Evolutionary conservation across 1,140 invertebrate species (phyloP), one percentile per base, ranked within the genome.

Genomic region (Luehdorfia chinensis): DNA sequence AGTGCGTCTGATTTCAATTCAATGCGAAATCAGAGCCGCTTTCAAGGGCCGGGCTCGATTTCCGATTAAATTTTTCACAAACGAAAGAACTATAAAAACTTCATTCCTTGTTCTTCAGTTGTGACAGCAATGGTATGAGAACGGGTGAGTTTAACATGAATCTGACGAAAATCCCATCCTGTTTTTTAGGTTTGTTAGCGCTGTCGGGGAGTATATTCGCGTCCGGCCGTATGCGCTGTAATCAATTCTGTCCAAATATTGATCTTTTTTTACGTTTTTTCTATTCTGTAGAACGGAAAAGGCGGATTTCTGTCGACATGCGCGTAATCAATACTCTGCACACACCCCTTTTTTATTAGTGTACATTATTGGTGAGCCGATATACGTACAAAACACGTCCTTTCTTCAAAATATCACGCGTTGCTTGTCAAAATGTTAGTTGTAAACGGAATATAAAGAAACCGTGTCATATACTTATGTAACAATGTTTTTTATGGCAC

Each of bases 201-300:
- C 51, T 68, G 61, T 55, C 59, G 60, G 56, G 63, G n/a, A 64
- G 59, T 53, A 70, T 55, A 75, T 78, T 78, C 66, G 63, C 75
- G 64, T 81, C 75, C 75, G 75, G 65, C 66, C 46, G 56, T 64
- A 58, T 53, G 51, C 52, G 46, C 53, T 69, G 65, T 83, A 75
- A 84, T 85, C 69, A 68, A 73, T 78, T 75, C 72, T 81, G 78
- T 81, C 78, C 61, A 83, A 83, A 85, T 85, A 85, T 85, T 85
- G 78, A 80, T 69, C 62, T 67, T 83, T 83, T 85, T 73, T 55
- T 53, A 55, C 66, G 74, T 83, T 74, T 70, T 67, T 63, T 72
- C 47, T 41, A 64, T 71, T 72, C 36, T 64, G 59, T 49, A 19
- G 23, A 47, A 59, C 59, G 69, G 64, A 72, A 75, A 61, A 69